phyloP scores from a whole-genome alignment of 2,888 invertebrate species.

The Noctuana brunneofusca region DNA sequence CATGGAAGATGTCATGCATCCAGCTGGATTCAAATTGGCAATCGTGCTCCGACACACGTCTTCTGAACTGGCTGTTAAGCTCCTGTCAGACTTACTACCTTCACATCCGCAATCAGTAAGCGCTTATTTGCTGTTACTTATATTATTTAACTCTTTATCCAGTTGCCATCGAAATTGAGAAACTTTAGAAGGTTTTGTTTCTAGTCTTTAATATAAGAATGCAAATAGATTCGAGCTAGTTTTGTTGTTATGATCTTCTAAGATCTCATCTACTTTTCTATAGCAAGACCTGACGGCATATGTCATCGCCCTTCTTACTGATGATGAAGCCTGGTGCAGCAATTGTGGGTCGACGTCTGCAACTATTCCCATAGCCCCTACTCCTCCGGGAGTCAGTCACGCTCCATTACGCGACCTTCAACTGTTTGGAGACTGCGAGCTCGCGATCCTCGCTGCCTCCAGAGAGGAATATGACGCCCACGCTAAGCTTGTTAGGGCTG shows the following conservation, averaged over 20 bases:
- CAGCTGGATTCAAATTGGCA: constrained; percentile 72
- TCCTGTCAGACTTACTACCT: constrained; percentile 62
- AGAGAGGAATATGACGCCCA: constrained; percentile 67
- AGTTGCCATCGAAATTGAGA: no score
- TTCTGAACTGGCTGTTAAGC: constrained; percentile 55
- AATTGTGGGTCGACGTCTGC: constrained; percentile 47
- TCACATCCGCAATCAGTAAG: constrained; percentile 68
- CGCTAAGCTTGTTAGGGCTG: constrained; percentile 66
- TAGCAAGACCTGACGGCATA: constrained; percentile 74
- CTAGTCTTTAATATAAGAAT: not conserved
- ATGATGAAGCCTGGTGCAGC: constrained; percentile 65
- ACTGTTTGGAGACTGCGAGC: constrained; percentile 73
- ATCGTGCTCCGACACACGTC: constrained; percentile 72
- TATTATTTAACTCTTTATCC: no score
- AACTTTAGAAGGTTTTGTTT: no score
- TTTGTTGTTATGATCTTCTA: not conserved
- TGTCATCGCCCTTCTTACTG: constrained; percentile 69
- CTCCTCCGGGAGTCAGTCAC: constrained; percentile 17
- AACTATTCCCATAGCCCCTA: not conserved
- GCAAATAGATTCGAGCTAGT: no score
- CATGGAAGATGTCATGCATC: constrained; percentile 65
- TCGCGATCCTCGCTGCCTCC: constrained; percentile 67
- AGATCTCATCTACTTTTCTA: constrained; percentile 2
- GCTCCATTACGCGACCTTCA: constrained; percentile 59
- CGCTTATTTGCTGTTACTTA: constrained; percentile 19